Base-by-base conservation (phyloP, 2,888 invertebrate species). In the Lasioglossum villosulum region DNA sequence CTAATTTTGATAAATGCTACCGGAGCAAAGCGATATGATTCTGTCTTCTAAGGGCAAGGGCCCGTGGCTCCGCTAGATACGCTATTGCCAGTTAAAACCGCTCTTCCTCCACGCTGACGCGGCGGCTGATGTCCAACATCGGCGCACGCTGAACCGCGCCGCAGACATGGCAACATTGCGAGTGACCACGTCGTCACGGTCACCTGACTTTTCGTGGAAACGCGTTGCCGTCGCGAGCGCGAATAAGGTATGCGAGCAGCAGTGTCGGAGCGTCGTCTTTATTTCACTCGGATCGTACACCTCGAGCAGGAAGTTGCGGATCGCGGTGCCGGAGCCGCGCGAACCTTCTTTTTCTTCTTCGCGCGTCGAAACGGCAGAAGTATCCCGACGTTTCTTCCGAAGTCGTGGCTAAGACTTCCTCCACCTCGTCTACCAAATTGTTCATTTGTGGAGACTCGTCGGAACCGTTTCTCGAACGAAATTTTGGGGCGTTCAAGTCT, bases 141-240 rank as follows among this genome's bases (percentile, higher is more conserved):
- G 4, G 56, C 56, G 56, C 70, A 84, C 90, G 84, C 78, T 80
- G 34, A 39, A n/a, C 10, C 79, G 75, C 52, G 68, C 59, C 68
- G n/a, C 75, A 27, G 76, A 89, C 76, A 83, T 89, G 92, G 91
- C 92, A 92, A 90, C 91, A 68, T 81, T 72, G 91, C 89, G 75
- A 80, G 66, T 88, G 86, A 90, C 86, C 90, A 89, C 90, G 89
- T 91, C 91, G 91, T 92, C 91, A 92, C 90, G 90, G 91, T 92
- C 90, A 91, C 89, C 91, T 90, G 92, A 92, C 89, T 91, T 90
- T 92, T 90, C 90, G 88, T 89, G 86, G 91, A 92, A 92, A 90
- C 83, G 75, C 84, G 85, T 81, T 81, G 83, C 83, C 82, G 75
- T 83, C 75, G 78, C 80, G 52, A 66, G 73, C 81, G 86, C 83